phyloP scores from a whole-genome alignment of 2,797 vertebrate genomes.

The Poliocrania exsul region DNA sequence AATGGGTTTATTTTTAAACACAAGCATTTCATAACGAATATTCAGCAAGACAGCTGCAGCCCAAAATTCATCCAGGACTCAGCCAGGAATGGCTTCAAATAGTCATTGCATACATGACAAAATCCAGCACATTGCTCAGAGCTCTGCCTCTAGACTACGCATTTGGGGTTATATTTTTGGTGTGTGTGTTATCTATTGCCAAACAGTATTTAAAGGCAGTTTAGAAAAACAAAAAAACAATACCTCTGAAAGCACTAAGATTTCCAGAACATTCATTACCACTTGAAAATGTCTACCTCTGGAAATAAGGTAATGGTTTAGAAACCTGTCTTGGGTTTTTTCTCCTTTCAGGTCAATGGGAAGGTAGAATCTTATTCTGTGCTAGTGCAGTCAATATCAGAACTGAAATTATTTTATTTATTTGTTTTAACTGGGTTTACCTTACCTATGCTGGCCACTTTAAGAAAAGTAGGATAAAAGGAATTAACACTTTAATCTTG shows the following conservation, averaged over 20 bases:
- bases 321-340: neutral
- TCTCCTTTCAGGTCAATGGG: neutral
- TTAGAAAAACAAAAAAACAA: neutral
- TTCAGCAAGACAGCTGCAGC: conserved; percentile 25
- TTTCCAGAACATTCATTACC: neutral
- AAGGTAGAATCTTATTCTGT: neutral
- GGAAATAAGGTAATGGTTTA: neutral
- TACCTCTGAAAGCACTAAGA: neutral
- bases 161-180: neutral
- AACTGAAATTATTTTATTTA: neutral
- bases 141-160: neutral
- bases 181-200: neutral
- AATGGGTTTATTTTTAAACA: conserved; percentile 48
- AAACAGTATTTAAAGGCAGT: neutral
- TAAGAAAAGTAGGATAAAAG: neutral
- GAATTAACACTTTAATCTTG: neutral
- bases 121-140: neutral
- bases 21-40: conserved; percentile 24
- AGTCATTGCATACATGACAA: neutral
- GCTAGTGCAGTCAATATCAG: neutral
- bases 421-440: neutral
- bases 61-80: neutral
- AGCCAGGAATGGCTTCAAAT: neutral
- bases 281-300: neutral
- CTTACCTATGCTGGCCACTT: neutral